A percentile compares a stretch with the other conserved stretches of the same genome.
phyloP scores from a whole-genome alignment of 2,888 invertebrate genomes.

The Melinaea marsaeus region DNA sequence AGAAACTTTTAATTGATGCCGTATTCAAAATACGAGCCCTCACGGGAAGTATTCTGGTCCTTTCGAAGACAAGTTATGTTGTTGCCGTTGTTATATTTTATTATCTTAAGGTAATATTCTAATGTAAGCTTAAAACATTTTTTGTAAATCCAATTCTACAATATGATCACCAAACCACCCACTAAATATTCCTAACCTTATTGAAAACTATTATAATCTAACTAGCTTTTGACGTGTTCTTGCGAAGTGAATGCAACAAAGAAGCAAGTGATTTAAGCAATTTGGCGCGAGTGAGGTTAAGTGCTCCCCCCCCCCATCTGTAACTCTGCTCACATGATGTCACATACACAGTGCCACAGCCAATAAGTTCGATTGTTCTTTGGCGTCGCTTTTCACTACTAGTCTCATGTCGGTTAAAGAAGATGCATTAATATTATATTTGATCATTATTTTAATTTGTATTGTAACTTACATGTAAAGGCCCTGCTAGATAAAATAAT shows the following conservation, averaged over 20 bases:
- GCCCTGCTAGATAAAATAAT: no score
- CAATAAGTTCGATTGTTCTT: neutral
- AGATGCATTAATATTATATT: no score
- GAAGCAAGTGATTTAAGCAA: conserved; percentile 43
- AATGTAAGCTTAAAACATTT: no score
- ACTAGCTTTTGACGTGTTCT: conserved; percentile 13
- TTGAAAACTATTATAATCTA: conserved; percentile 3
- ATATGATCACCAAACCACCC: neutral
- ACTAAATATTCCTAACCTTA: neutral
- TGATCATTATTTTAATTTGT: no score
- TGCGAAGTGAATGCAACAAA: conserved; percentile 38
- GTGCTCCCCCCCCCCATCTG: conserved; percentile 20
- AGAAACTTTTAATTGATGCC: neutral
- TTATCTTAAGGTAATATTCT: no score
- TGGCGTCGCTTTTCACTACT: neutral
- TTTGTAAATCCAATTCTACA: no score
- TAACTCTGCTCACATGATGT: conserved; percentile 6
- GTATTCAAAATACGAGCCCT: neutral
- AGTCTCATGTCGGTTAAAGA: neutral
- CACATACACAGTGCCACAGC: conserved; percentile 8
- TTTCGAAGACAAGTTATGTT: neutral
- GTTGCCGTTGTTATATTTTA: no score
- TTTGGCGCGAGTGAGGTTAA: conserved; percentile 34
- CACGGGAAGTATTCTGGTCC: neutral
- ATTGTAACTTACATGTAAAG: no score